phyloP scores from a whole-genome alignment of 2,797 vertebrate species.

The Euthynnus affinis region DNA sequence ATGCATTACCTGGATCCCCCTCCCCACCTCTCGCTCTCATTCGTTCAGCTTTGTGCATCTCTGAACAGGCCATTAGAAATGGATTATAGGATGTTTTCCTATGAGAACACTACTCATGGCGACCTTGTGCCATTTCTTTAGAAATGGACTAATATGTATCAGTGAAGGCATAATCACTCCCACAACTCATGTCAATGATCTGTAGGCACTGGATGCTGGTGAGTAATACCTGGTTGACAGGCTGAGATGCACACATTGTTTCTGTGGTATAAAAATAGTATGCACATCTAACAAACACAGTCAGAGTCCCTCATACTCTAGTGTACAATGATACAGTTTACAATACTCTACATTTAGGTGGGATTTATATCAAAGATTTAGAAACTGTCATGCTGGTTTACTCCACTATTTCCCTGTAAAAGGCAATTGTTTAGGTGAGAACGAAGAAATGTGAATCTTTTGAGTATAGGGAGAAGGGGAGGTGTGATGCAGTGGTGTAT shows the following conservation, averaged over 20 bases:
- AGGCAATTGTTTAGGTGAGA: conserved; percentile 13
- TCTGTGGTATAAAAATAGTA: conserved; percentile 48
- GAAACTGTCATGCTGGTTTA: background rate
- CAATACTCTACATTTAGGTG: conserved; percentile 15
- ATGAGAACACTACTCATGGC: conserved; percentile 54
- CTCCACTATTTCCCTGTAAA: background rate
- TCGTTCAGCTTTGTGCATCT: conserved; percentile 67
- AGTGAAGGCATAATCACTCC: conserved; percentile 59
- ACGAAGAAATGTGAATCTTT: conserved; percentile 3
- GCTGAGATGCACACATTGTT: conserved; percentile 23
- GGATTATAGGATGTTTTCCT: conserved; percentile 76
- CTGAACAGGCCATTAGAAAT: conserved; percentile 80
- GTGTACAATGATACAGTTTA: conserved; percentile 23
- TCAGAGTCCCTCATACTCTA: conserved; percentile 2
- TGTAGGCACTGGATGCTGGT: conserved; percentile 29
- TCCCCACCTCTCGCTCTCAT: conserved; percentile 43
- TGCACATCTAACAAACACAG: conserved; percentile 21
- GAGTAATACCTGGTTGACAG: conserved; percentile 38
- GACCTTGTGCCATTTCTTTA: conserved; percentile 68
- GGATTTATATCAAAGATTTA: conserved; percentile 19
- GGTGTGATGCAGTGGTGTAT: conserved; percentile 26
- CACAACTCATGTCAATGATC: conserved; percentile 54
- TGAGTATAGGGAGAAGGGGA: background rate
- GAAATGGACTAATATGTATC: conserved; percentile 63
- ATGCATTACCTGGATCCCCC: conserved; percentile 78